Evolutionary conservation across 2,113 vertebrate species (phyloP).

Genomic region (Gymnorhina tibicen): DNA sequence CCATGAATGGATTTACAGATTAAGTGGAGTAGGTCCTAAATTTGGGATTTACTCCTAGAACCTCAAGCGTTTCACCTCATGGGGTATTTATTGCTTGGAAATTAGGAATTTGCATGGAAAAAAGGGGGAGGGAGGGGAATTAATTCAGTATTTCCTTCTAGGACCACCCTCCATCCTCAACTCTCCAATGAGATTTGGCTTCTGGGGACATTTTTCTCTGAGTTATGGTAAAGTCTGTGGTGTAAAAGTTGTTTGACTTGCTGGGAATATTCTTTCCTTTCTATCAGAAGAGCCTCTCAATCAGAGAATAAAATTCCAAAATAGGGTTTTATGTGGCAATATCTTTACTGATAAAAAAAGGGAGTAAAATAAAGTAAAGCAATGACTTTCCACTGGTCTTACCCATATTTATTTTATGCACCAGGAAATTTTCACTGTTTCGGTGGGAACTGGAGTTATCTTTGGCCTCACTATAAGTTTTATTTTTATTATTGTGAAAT

Average conservation of each 20-base stretch:
- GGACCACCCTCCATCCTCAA: background rate
- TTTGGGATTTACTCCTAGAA: background rate
- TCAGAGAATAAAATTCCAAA: background rate
- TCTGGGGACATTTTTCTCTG: background rate
- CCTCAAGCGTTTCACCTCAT: background rate
- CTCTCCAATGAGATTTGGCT: background rate
- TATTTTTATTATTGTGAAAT: background rate
- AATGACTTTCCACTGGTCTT: background rate
- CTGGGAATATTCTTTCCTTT: background rate
- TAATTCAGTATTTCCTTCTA: background rate
- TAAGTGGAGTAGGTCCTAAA: background rate
- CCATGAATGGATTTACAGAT: background rate
- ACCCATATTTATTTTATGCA: background rate
- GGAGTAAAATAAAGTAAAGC: background rate
- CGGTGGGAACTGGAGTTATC: background rate
- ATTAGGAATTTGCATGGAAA: background rate
- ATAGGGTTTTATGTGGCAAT: background rate
- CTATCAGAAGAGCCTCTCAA: background rate
- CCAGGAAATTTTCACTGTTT: background rate
- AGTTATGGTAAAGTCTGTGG: background rate
- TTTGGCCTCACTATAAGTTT: background rate
- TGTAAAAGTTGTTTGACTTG: background rate
- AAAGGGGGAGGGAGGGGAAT: fast-evolving
- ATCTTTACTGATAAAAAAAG: background rate
- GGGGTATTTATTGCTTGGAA: background rate